These are phyloP conservation scores for Lochmaea capreae DNA, from an alignment of 2,888 invertebrate genomes.

Conservation along the genomic window DNA sequence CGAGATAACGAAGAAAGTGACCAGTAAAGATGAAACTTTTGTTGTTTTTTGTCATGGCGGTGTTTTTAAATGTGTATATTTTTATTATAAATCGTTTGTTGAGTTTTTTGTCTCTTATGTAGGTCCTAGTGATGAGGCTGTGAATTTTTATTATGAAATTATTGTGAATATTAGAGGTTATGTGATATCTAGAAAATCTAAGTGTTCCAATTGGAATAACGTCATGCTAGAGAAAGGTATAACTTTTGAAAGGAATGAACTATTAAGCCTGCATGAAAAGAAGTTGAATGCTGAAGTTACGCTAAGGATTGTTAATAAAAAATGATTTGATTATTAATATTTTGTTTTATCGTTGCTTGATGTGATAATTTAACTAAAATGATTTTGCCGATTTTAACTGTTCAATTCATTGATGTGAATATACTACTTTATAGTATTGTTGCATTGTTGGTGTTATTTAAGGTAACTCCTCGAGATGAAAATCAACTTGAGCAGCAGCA, in stretches of 20 bases:
- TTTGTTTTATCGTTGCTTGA: background rate
- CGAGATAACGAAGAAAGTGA: slow-evolving; percentile 46
- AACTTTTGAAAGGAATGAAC: slow-evolving; percentile 46
- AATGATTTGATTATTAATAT: background rate
- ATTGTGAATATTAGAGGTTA: slow-evolving; percentile 39
- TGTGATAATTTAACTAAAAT: background rate
- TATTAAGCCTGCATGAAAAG: slow-evolving; percentile 40
- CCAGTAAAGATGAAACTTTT: slow-evolving; percentile 50
- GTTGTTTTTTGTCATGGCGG: slow-evolving; percentile 52
- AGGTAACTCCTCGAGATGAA: too few species aligned
- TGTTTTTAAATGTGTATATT: slow-evolving; percentile 56
- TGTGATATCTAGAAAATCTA: slow-evolving; percentile 37
- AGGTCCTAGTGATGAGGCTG: slow-evolving; percentile 52
- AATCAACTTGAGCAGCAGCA: too few species aligned
- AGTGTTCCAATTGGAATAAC: slow-evolving; percentile 50
- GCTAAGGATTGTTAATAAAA: slow-evolving; percentile 33
- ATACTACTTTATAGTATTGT: too few species aligned
- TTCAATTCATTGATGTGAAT: too few species aligned
- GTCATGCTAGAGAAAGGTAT: slow-evolving; percentile 50
- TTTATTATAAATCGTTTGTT: slow-evolving; percentile 52
- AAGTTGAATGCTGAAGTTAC: slow-evolving; percentile 42
- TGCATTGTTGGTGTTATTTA: too few species aligned
- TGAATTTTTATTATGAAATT: slow-evolving; percentile 51
- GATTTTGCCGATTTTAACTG: too few species aligned
- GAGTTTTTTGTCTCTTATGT: slow-evolving; percentile 55